Percentiles rank a stretch among this genome's conserved stretches.
Evolutionary conservation across 1,140 invertebrate genomes (phyloP).

Genomic region (Megalopta genalis): DNA sequence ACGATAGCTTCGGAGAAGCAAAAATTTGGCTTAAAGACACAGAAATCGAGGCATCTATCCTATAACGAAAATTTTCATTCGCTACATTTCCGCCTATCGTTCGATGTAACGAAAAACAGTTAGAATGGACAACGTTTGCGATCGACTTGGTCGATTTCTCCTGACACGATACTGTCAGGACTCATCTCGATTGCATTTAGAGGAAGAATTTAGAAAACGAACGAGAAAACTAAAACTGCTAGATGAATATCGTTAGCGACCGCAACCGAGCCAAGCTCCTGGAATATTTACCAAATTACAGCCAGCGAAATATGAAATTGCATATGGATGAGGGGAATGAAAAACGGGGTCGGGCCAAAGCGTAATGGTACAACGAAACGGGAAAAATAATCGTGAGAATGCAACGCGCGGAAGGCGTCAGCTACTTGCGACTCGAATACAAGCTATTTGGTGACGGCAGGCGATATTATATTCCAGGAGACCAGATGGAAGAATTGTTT

Average conservation of each 20-base stretch:
- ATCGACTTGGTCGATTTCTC: no score
- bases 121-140: no score
- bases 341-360: neutral
- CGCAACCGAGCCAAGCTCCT: neutral
- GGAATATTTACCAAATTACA: slow-evolving; percentile 15
- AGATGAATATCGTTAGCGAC: neutral
- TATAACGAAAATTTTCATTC: no score
- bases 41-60: no score
- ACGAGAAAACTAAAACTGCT: neutral
- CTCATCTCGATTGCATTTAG: no score
- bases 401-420: neutral
- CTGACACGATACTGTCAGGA: no score
- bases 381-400: neutral
- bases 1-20: no score
- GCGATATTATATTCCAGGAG: neutral
- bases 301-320: neutral
- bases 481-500: neutral
- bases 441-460: no score
- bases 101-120: no score
- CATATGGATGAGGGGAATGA: slow-evolving; percentile 26
- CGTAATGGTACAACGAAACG: neutral
- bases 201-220: neutral
- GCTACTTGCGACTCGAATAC: neutral
- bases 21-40: no score
- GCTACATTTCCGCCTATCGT: no score